A percentile compares a stretch with the other conserved stretches of the same genome.
Evolutionary conservation across 2,888 invertebrate species (phyloP).

Genomic region (Ommatoiulus sabulosus): DNA sequence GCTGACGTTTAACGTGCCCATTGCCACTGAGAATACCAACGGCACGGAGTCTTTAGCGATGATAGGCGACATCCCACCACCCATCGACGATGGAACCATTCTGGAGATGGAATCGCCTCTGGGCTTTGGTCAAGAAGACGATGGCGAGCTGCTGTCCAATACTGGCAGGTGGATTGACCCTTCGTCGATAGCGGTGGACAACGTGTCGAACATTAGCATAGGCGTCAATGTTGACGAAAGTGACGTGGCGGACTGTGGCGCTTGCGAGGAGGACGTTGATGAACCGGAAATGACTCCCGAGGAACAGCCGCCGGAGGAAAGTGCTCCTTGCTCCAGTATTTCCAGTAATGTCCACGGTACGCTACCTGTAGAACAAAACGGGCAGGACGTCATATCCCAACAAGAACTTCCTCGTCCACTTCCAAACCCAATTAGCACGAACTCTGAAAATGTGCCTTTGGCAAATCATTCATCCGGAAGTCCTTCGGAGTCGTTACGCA

Average conservation of each 20-base stretch:
- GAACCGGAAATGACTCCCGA: background rate
- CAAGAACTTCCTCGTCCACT: constrained; percentile 2
- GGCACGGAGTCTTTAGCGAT: background rate
- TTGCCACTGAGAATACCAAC: background rate
- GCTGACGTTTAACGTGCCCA: constrained; percentile 42
- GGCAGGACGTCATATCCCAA: constrained; percentile 5
- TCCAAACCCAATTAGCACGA: background rate
- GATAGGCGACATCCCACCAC: constrained; percentile 24
- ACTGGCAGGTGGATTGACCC: constrained; percentile 46
- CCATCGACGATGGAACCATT: constrained; percentile 32
- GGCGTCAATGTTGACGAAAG: constrained; percentile 52
- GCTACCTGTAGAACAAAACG: background rate
- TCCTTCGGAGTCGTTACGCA: background rate
- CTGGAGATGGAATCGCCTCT: constrained; percentile 27
- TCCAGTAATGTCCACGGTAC: background rate
- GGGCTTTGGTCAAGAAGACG: constrained; percentile 34
- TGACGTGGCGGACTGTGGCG: constrained; percentile 45
- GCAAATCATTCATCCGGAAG: background rate
- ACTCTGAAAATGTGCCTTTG: constrained; percentile 6
- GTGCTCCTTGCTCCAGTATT: background rate
- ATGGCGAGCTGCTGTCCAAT: background rate
- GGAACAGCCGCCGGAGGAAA: background rate
- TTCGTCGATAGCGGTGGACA: constrained; percentile 46
- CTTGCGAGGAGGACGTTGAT: constrained; percentile 45
- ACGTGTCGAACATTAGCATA: constrained; percentile 26